Evolutionary conservation across 92 coral and sea anemone genomes (phyloP).

Genomic region (Heliopora coerulea): DNA sequence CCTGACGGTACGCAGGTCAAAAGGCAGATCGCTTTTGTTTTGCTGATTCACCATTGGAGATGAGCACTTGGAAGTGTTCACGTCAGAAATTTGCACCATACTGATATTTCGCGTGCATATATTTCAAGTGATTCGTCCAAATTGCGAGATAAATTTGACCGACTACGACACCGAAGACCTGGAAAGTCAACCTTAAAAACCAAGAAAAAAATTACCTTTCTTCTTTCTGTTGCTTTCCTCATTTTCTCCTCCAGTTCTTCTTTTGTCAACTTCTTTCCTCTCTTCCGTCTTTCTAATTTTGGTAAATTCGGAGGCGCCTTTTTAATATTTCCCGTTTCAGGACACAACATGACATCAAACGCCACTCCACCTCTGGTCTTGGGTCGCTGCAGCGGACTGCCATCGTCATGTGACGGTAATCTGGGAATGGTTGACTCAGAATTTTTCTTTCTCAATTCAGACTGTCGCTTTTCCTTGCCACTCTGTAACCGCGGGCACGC

Average conservation of each 20-base stretch:
- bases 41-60: too few species aligned
- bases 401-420: slow-evolving; percentile 58
- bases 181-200: too few species aligned
- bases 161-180: too few species aligned
- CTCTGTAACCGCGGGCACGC: slow-evolving; percentile 65
- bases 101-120: too few species aligned
- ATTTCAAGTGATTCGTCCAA: too few species aligned
- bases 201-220: slow-evolving; percentile 77
- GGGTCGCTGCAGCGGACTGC: slow-evolving; percentile 75
- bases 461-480: slow-evolving; percentile 68
- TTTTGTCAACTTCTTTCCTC: slow-evolving; percentile 66
- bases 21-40: too few species aligned
- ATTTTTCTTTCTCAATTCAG: slow-evolving; percentile 67
- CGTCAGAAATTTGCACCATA: too few species aligned
- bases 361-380: slow-evolving; percentile 88
- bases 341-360: slow-evolving; percentile 75
- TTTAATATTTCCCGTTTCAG: slow-evolving; percentile 91
- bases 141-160: too few species aligned
- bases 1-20: too few species aligned
- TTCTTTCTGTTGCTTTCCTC: slow-evolving; percentile 68
- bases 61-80: too few species aligned
- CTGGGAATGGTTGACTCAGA: slow-evolving; percentile 61
- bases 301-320: slow-evolving; percentile 72
- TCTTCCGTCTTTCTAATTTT: slow-evolving; percentile 71
- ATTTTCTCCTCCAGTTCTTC: slow-evolving; percentile 85